Conservation (phyloP, 2,797 vertebrate genomes). For the Synaphobranchus kaupii region DNA sequence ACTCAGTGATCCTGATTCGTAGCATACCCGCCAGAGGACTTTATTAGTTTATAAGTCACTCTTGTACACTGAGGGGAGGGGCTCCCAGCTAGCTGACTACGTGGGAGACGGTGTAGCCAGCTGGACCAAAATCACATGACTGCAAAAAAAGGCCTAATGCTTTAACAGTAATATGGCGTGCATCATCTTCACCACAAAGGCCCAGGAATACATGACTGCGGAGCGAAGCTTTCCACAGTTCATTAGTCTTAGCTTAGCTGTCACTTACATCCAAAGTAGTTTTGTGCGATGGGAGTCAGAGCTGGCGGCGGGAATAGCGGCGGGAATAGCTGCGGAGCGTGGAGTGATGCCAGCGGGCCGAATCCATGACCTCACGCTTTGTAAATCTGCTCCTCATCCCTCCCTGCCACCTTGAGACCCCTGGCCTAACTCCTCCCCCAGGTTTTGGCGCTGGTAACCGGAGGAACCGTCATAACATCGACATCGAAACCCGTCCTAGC, state of each 20-base stretch:
- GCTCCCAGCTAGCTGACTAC: background rate
- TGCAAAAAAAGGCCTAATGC: background rate
- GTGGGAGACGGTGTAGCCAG: background rate
- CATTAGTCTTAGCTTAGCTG: background rate
- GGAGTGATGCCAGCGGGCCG: background rate
- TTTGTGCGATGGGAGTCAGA: background rate
- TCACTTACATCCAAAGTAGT: background rate
- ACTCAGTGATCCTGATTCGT: no score
- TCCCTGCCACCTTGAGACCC: background rate
- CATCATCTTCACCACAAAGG: background rate
- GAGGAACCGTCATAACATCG: background rate
- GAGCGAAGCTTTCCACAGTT: background rate
- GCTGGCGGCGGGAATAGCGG: background rate
- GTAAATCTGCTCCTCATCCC: background rate
- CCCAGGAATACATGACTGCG: background rate
- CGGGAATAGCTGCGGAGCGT: background rate
- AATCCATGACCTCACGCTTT: background rate
- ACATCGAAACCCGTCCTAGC: background rate
- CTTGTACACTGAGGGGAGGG: background rate
- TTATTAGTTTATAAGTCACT: background rate
- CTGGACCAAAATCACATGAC: background rate
- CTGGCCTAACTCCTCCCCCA: background rate
- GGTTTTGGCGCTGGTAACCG: background rate
- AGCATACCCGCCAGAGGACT: background rate
- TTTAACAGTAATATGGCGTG: background rate